A percentile compares a stretch with the other conserved stretches of the same genome.
Evolutionary conservation across 2,113 vertebrate genomes (phyloP).

Genomic region (Anthoscopus minutus): DNA sequence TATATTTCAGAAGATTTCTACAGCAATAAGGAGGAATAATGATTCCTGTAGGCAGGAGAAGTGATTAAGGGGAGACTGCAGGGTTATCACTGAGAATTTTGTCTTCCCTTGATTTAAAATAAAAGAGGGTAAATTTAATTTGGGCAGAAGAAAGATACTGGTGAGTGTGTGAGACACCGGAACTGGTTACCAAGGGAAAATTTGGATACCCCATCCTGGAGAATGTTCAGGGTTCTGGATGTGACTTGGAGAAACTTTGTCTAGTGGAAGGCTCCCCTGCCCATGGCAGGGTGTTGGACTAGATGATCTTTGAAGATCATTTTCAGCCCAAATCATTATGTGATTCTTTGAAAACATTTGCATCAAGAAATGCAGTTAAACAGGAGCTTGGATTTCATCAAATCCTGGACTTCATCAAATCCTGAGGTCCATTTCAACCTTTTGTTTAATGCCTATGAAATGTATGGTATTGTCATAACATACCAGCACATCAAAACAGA

Average conservation of each 20-base stretch:
- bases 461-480: not conserved
- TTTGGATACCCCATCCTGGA: no score
- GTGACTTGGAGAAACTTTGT: not conserved
- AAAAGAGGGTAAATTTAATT: not conserved
- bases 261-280: no score
- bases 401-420: not conserved
- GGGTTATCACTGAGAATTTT: not conserved
- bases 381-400: not conserved
- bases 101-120: not conserved
- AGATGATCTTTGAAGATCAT: not conserved
- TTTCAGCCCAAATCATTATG: not conserved
- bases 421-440: not conserved
- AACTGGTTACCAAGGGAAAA: not conserved
- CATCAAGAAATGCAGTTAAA: not conserved
- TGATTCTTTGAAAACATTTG: not conserved
- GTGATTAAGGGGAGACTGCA: not conserved
- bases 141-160: not conserved
- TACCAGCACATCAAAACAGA: not conserved
- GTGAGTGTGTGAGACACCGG: not conserved
- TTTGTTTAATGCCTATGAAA: not conserved
- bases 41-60: not conserved
- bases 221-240: not conserved
- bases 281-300: not conserved
- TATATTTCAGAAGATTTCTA: not conserved
- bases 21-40: not conserved